These are phyloP conservation scores for Trichonephila inaurata DNA, from an alignment of 1,140 invertebrate genomes.

Conservation along the genomic window DNA sequence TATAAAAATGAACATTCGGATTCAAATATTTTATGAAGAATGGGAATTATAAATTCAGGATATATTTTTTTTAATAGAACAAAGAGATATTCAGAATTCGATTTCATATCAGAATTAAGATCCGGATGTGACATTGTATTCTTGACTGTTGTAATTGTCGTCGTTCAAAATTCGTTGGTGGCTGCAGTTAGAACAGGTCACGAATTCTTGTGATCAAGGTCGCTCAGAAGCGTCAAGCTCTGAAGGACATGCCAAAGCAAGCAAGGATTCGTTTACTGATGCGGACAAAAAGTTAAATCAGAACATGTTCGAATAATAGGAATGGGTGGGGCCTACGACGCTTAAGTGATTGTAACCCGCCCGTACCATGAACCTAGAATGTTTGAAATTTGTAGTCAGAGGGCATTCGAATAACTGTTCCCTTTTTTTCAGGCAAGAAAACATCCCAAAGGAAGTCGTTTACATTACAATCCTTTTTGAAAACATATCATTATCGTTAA, in stretches of 20 bases:
- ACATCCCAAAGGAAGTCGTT: slow-evolving; percentile 8
- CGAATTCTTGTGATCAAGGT: slow-evolving; percentile 24
- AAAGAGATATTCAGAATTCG: no score
- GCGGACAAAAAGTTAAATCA: slow-evolving; percentile 17
- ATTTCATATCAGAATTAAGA: no score
- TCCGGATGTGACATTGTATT: no score
- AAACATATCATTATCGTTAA: background rate
- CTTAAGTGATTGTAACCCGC: slow-evolving; percentile 3
- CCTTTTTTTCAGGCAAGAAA: background rate
- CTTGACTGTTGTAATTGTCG: background rate
- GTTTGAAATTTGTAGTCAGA: slow-evolving; percentile 12
- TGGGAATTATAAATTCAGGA: no score
- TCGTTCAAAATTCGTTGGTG: background rate
- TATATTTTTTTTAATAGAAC: no score
- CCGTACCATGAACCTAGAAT: slow-evolving; percentile 38
- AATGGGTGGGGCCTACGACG: slow-evolving; percentile 19
- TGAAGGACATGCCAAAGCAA: background rate
- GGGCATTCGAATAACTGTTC: slow-evolving; percentile 38
- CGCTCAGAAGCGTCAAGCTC: background rate
- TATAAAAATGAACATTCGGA: no score
- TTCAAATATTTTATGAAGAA: no score
- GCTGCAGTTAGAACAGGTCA: background rate
- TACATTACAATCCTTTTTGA: background rate
- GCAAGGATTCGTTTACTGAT: slow-evolving; percentile 18
- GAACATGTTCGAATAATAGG: slow-evolving; percentile 8